A percentile compares a stretch with the other conserved stretches of the same genome.
These are phyloP conservation scores for Lithobates sylvaticus DNA, from an alignment of 2,797 vertebrate species.

Conservation along the genomic window DNA sequence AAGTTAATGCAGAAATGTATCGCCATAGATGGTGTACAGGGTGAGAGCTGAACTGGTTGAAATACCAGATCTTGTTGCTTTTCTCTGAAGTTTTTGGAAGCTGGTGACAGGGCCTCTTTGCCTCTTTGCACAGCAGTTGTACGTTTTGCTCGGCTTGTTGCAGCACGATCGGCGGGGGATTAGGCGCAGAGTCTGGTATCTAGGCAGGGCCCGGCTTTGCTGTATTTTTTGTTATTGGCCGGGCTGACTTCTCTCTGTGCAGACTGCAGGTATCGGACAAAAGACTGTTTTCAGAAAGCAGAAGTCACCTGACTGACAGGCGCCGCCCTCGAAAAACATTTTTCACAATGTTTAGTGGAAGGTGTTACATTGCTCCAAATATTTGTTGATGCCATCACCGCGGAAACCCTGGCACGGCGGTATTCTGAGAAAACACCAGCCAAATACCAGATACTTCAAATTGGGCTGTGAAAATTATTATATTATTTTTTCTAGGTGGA, in stretches of 20 bases:
- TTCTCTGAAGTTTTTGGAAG: no score
- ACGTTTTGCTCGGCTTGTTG: no score
- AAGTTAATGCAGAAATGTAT: no score
- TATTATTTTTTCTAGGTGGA: neutral
- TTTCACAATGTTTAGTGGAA: conserved; percentile 85
- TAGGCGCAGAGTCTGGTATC: no score
- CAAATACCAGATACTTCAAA: conserved; percentile 66
- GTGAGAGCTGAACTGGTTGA: no score
- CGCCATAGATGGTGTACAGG: no score
- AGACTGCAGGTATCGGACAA: conserved; percentile 69
- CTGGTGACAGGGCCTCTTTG: no score
- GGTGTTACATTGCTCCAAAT: conserved; percentile 90
- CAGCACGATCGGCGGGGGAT: no score
- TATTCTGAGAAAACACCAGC: conserved; percentile 78
- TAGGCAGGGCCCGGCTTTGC: no score
- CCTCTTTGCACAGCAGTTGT: no score
- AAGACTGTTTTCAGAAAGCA: conserved; percentile 74
- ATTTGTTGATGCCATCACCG: conserved; percentile 90
- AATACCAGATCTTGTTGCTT: no score
- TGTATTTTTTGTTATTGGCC: no score
- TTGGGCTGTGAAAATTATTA: neutral
- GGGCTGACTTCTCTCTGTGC: neutral
- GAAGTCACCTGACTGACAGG: conserved; percentile 75
- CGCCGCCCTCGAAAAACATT: conserved; percentile 86
- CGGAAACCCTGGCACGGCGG: conserved; percentile 79